phyloP scores from a whole-genome alignment of 2,888 invertebrate species.

The Portevinia maculata region DNA sequence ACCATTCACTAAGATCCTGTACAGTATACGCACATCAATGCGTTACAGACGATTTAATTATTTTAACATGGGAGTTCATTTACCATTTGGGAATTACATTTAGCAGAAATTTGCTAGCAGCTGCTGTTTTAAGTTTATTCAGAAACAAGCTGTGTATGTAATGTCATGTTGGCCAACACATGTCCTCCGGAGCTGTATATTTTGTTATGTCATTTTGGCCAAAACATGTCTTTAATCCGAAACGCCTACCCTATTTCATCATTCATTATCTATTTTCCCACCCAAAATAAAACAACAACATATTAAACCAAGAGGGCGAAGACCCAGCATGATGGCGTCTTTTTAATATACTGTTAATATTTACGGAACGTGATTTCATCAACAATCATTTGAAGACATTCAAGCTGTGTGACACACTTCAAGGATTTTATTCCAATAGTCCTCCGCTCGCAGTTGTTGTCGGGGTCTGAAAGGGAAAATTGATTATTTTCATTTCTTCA shows the following conservation, averaged over 20 bases:
- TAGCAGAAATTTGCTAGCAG: no score
- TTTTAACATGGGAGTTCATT: no score
- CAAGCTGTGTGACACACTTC: constrained; percentile 23
- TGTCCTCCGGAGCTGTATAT: no score
- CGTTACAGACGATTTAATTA: no score
- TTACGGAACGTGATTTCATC: constrained; percentile 43
- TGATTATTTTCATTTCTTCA: constrained; percentile 38
- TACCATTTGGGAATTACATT: no score
- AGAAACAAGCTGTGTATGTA: no score
- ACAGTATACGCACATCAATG: no score
- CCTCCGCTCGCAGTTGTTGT: background rate
- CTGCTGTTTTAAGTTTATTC: no score
- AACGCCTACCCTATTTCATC: background rate
- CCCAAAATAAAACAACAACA: background rate
- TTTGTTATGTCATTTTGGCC: no score
- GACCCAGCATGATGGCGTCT: constrained; percentile 8
- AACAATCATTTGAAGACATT: constrained; percentile 8
- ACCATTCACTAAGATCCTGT: no score
- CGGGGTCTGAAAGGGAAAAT: constrained; percentile 15
- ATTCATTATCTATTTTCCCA: background rate
- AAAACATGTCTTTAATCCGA: background rate
- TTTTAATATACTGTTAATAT: constrained; percentile 1
- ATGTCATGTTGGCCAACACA: no score
- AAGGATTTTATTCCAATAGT: constrained; percentile 6
- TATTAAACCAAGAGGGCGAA: constrained; percentile 8